Conservation (phyloP, 2,113 vertebrate genomes). For the Stercorarius parasiticus region DNA sequence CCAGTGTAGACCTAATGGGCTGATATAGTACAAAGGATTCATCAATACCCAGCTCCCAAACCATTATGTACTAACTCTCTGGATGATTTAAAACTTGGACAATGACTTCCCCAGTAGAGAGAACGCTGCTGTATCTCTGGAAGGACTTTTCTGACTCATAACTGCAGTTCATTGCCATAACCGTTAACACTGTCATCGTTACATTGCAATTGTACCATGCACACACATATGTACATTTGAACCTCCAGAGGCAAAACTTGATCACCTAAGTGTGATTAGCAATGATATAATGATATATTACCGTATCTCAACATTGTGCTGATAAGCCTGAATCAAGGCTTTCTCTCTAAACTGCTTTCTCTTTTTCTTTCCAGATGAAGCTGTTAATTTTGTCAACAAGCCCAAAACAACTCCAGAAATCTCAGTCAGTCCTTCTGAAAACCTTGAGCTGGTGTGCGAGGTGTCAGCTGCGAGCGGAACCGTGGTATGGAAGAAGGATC, state of each 20-base stretch:
- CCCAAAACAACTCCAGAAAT: constrained; percentile 49
- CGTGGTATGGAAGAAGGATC: constrained; percentile 82
- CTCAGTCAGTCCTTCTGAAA: constrained; percentile 72
- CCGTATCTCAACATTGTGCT: not conserved
- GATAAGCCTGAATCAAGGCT: not conserved
- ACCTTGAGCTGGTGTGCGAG: constrained; percentile 83
- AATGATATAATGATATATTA: not conserved
- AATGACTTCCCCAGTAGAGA: not conserved
- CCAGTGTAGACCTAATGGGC: not conserved
- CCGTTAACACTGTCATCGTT: not conserved
- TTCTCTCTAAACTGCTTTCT: not conserved
- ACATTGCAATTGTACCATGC: not conserved
- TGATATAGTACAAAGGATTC: not conserved
- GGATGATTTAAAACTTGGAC: not conserved
- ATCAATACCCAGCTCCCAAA: not conserved
- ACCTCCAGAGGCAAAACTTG: not conserved
- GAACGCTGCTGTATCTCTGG: not conserved
- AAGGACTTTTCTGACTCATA: not conserved
- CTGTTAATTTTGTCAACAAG: constrained; percentile 60
- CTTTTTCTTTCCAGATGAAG: constrained; percentile 27
- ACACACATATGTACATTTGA: not conserved
- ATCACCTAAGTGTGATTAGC: not conserved
- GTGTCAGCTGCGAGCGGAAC: constrained; percentile 67
- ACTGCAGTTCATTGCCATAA: not conserved
- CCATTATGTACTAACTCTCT: not conserved